phyloP scores from a whole-genome alignment of 2,888 invertebrate species.

The Cactoblastis cactorum region DNA sequence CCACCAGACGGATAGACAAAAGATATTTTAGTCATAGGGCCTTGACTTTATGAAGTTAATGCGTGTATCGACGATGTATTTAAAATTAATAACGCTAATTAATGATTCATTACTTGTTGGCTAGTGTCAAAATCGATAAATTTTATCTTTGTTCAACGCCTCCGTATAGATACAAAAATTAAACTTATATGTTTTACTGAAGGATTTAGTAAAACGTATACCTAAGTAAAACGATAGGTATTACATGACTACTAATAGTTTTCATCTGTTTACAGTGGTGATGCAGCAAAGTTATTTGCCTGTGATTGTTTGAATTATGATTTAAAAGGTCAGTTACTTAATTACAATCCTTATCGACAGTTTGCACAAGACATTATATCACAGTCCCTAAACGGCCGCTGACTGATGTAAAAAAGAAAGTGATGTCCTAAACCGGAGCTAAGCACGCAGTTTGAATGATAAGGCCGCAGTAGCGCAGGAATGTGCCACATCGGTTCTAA shows the following conservation, averaged over 20 bases:
- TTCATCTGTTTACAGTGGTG: no score
- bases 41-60: slow-evolving; percentile 14
- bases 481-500: slow-evolving; percentile 23
- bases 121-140: neutral
- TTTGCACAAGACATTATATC: slow-evolving; percentile 53
- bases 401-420: slow-evolving; percentile 67
- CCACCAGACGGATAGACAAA: slow-evolving; percentile 24
- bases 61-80: neutral
- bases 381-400: slow-evolving; percentile 44
- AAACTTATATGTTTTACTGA: no score
- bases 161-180: no score
- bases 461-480: slow-evolving; percentile 29
- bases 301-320: no score
- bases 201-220: no score
- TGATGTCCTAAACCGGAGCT: slow-evolving; percentile 59
- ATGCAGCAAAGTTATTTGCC: no score
- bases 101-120: slow-evolving; percentile 2
- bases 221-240: no score
- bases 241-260: no score
- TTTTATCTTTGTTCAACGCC: neutral
- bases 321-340: neutral
- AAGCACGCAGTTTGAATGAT: slow-evolving; percentile 50
- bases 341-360: slow-evolving; percentile 19
- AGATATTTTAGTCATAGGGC: slow-evolving; percentile 17
- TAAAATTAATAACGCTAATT: slow-evolving; percentile 1